Conservation (phyloP, 2,797 vertebrate genomes). For the Gallinago nigripennis region DNA sequence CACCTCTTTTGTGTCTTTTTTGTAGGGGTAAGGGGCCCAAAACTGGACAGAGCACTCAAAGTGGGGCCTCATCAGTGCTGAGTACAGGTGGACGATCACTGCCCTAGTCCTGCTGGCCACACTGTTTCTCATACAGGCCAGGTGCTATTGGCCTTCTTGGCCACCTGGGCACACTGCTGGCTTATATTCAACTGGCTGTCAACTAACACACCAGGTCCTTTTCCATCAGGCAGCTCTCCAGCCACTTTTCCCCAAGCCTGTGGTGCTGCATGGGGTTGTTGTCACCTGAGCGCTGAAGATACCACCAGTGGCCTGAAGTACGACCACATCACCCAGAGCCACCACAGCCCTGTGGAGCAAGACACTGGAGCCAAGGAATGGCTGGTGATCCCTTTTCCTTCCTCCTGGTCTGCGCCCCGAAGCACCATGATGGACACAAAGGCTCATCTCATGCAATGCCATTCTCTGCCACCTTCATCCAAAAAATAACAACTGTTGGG, state of each 20-base stretch:
- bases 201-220: background rate
- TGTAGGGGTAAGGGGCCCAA: no score
- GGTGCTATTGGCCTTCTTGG: background rate
- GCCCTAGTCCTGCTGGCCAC: background rate
- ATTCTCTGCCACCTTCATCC: background rate
- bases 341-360: background rate
- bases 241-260: background rate
- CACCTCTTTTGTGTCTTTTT: background rate
- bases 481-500: accelerated
- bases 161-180: background rate
- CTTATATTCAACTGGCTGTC: background rate
- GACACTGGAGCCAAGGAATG: background rate
- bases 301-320: background rate
- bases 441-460: background rate
- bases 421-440: accelerated
- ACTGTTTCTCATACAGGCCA: background rate
- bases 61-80: background rate
- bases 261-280: background rate
- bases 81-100: background rate
- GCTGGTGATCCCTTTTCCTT: background rate
- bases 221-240: background rate
- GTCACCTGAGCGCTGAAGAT: background rate
- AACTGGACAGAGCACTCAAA: background rate
- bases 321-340: background rate
- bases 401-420: background rate